Base-by-base conservation (phyloP, 2,888 invertebrate genomes). In the Boloria euphrosyne region DNA sequence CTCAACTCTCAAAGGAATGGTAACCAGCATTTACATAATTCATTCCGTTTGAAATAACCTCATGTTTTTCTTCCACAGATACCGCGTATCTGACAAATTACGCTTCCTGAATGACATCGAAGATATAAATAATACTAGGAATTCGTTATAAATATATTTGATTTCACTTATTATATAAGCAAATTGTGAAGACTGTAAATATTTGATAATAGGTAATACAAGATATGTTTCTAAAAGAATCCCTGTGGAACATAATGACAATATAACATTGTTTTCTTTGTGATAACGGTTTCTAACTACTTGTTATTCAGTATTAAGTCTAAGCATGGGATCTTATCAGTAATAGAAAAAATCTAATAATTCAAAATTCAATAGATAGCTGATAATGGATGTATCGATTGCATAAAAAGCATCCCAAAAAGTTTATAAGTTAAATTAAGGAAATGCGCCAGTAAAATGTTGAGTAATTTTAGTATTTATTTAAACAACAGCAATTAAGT, bases 201-300 rank as follows among this genome's bases (percentile, higher is more conserved):
- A 75, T 82, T 38, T 38, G 7, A 38, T 75, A 73, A 74, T 73
- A 84, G 80, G 77, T 79, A 81, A 80, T 75, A 77, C 74, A 74
- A 72, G 10, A 38, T 38, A 73, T 65, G 65, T 80, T 80, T 81
- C 78, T 75, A 84, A 80, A 84, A 82, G 78, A 79, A 85, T 85
- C 83, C 84, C 77, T 77, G 85, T 83, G 91, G 90, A 91, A 87
- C 89, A 90, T 87, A 85, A 87, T 82, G 91, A 91, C 90, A 90
- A 90, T 91, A 91, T 88, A 67, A 74, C 72, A 69, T 63, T 10
- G 60, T 66, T 72, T 72, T 68, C 71, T 73, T 78, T 69, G 49
- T 70, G 64, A 70, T 69, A 70, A 72, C 74, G 75, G 70, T 76
- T 73, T 75, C 73, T 73, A 75, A 71, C 68, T 70, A 63, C 62